Evolutionary conservation across 2,113 vertebrate genomes (phyloP), one percentile per base, ranked within the genome.

Genomic region (Crocuta crocuta): DNA sequence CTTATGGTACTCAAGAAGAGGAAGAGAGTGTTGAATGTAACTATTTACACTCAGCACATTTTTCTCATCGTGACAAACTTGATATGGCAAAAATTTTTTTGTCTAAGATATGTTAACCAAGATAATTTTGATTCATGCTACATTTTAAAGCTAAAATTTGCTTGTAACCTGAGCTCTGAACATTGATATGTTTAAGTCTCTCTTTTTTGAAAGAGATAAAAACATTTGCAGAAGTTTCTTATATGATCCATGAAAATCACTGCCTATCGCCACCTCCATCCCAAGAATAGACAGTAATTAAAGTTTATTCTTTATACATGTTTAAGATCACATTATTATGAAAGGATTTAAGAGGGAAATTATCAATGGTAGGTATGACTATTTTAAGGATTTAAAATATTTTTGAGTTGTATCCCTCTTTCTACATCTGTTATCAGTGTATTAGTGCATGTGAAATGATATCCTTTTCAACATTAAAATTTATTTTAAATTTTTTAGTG

Each of bases 61-160:
- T 89, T 21, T 61, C 23, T 87, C 23, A 82, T 24, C 53, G 9
- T 71, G 28, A 83, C 70, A 91, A 88, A 94, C 88, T 68, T 88
- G 88, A 73, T 68, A 80, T 85, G 73, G n/a, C 24, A 85, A 92
- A 89, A 74, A 26, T 10, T 80, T 80, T 89, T 91, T 10, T 55
- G 53, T 55, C 53, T 91, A 45, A 10, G 11, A 4, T 82, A 4
- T 70, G 10, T 66, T 71, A 83, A 76, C 45, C 28, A 53, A 79
- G 80, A 68, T 88, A 55, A 71, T 50, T 28, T 95, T 55, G 73
- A 63, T 89, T 94, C 7, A 26, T 74, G 33, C 12, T 74, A 45
- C 55, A 80, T 28, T 80, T 95, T 95, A 66, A 91, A 83, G 58
- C 31, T 73, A 65, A 79, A 78, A 17, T 84, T 86, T 61, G 78